Percentiles rank a stretch among this genome's conserved stretches.
phyloP scores from a whole-genome alignment of 2,113 vertebrate species.

The Nyctibius bracteatus region DNA sequence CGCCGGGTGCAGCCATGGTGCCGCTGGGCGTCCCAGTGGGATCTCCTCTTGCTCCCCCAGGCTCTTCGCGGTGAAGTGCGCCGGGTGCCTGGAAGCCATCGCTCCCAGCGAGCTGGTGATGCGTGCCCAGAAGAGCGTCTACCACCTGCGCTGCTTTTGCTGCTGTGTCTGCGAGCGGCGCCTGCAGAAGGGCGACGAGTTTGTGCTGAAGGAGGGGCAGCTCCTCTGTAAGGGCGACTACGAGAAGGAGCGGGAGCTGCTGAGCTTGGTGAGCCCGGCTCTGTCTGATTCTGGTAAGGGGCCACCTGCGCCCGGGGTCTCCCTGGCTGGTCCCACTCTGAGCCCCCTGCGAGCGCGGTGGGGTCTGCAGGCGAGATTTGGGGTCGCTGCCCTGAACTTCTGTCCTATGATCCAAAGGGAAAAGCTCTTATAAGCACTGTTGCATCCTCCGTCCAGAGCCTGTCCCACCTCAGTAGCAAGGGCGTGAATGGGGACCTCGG shows the following conservation, averaged over 20 bases:
- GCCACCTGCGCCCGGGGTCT: background rate
- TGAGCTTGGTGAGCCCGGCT: conserved; percentile 82
- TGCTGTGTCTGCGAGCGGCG: conserved; percentile 90
- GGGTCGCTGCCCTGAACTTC: background rate
- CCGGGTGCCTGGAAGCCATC: conserved; percentile 84
- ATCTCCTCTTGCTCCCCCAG: conserved; percentile 66
- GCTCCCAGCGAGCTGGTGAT: conserved; percentile 91
- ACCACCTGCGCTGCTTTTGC: conserved; percentile 95
- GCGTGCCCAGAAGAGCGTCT: conserved; percentile 87
- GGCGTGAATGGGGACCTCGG: background rate
- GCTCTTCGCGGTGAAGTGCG: conserved; percentile 88
- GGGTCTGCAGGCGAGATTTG: background rate
- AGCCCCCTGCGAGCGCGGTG: fast-evolving
- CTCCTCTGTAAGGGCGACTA: conserved; percentile 92
- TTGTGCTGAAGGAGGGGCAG: conserved; percentile 90
- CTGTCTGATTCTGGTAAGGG: conserved; percentile 90
- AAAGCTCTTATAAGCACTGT: fast-evolving
- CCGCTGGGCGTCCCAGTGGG: background rate
- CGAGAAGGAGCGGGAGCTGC: conserved; percentile 82
- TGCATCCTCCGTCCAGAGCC: background rate
- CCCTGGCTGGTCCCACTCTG: background rate
- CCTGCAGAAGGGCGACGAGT: conserved; percentile 92
- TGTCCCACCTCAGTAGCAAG: fast-evolving
- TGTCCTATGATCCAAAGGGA: background rate
- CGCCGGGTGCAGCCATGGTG: fast-evolving